phyloP scores from a whole-genome alignment of 37 sponge, comb jelly and placozoan genomes.

The Sycon ciliatum region DNA sequence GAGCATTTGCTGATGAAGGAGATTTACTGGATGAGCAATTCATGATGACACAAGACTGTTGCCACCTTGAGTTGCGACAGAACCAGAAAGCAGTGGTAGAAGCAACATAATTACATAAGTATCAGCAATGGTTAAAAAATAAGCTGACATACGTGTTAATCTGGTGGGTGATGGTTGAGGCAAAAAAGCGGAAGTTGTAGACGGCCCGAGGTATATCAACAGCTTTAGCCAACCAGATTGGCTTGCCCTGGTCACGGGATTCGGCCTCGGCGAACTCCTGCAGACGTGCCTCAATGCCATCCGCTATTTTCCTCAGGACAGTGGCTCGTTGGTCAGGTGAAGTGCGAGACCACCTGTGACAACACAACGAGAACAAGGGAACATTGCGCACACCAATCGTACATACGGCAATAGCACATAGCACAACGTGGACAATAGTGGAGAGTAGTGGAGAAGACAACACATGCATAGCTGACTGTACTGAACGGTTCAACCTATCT shows the following conservation, averaged over 20 bases:
- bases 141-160: constrained; percentile 45
- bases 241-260: constrained; percentile 83
- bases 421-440: background rate
- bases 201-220: constrained; percentile 66
- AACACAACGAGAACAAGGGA: background rate
- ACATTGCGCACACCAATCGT: background rate
- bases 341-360: constrained; percentile 62
- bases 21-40: too few species aligned
- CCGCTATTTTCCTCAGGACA: constrained; percentile 60
- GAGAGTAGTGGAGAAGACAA: too few species aligned
- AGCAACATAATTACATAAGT: too few species aligned
- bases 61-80: too few species aligned
- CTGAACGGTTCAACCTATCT: too few species aligned
- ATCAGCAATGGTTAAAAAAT: background rate
- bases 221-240: constrained; percentile 61
- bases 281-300: constrained; percentile 44
- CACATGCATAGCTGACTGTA: too few species aligned
- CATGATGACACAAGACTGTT: too few species aligned
- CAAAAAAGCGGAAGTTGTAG: constrained; percentile 75
- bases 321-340: constrained; percentile 38
- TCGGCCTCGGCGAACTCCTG: constrained; percentile 74
- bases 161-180: constrained; percentile 48
- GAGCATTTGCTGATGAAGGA: too few species aligned
- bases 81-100: too few species aligned
- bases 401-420: background rate